Evolutionary conservation across 64 coral and sea anemone genomes (phyloP), one percentile per base, ranked within the genome.

Genomic region (Dendronephthya gigantea): DNA sequence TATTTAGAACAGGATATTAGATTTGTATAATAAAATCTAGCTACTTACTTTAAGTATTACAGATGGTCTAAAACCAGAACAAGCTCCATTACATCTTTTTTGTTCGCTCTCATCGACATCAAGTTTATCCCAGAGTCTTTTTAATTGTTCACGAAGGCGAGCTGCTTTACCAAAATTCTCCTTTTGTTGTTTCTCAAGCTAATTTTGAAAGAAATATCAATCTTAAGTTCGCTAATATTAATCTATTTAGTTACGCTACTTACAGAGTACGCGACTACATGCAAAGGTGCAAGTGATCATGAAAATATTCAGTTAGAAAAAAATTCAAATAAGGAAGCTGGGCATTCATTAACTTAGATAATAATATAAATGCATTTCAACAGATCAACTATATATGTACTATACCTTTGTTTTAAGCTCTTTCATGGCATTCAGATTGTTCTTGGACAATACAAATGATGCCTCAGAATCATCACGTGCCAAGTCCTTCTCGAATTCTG

Each of bases 171-270:
- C 36, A 39, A 79, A 79, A 39, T 79, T 30, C 28, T 79, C 72
- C 29, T 79, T 79, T 79, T 79, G 72, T 79, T 79, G 31, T 79
- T 79, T 79, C 29, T 79, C 72, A 29, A 79, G 72, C 72, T 79
- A 79, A 62, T 0, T 45, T 5, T 66, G 22, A 66, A 66, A 66
- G 4, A 66, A 66, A 66, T 7, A 66, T 30, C 3, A 5, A 22
- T 11, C 41, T 45, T 6, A 45, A 4, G 41, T 11, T 45, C 41
- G 41, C 41, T 45, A 45, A n/a, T n/a, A n/a, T n/a, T n/a, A n/a
- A n/a, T n/a, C n/a, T n/a, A n/a, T n/a, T n/a, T n/a, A n/a, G n/a
- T n/a, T n/a, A n/a, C n/a, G n/a, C n/a, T n/a, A n/a, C n/a, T n/a
- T n/a, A n/a, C n/a, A n/a, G n/a, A n/a, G n/a, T n/a, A n/a, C n/a